Conservation (phyloP, 2,113 vertebrate genomes). For the Canis aureus region DNA sequence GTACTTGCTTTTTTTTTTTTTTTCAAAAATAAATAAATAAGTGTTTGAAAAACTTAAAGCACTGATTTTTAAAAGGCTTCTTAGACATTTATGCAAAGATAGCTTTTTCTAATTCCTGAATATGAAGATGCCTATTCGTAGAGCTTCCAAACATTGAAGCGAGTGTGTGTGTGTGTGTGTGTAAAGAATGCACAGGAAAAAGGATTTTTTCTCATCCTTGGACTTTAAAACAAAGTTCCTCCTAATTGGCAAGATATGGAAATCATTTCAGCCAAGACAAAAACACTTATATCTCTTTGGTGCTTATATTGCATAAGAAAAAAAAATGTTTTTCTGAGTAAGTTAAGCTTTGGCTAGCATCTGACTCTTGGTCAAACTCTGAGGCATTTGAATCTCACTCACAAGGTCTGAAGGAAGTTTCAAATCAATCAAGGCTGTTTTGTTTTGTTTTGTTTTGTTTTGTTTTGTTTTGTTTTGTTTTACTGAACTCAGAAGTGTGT, state of each 20-base stretch:
- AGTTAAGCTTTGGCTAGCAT: slow-evolving; percentile 55
- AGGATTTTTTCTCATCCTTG: neutral
- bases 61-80: slow-evolving; percentile 73
- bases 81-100: slow-evolving; percentile 78
- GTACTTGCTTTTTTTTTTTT: slow-evolving; percentile 80
- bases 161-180: neutral
- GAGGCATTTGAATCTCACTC: slow-evolving; percentile 49
- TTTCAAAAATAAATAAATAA: slow-evolving; percentile 70
- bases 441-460: slow-evolving; percentile 5
- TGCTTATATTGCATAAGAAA: slow-evolving; percentile 44
- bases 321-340: slow-evolving; percentile 9
- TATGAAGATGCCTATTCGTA: slow-evolving; percentile 80
- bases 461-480: slow-evolving; percentile 31
- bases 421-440: slow-evolving; percentile 63
- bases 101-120: slow-evolving; percentile 73
- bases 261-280: slow-evolving; percentile 24
- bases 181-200: slow-evolving; percentile 1
- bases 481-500: slow-evolving; percentile 34
- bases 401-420: slow-evolving; percentile 69
- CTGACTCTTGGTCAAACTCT: slow-evolving; percentile 44
- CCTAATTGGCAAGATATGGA: slow-evolving; percentile 50
- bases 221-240: slow-evolving; percentile 23
- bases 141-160: slow-evolving; percentile 57
- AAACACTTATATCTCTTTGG: neutral
- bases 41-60: slow-evolving; percentile 85